Base-by-base conservation (phyloP, 2,888 invertebrate species). In the Acanthacorydalis orientalis region DNA sequence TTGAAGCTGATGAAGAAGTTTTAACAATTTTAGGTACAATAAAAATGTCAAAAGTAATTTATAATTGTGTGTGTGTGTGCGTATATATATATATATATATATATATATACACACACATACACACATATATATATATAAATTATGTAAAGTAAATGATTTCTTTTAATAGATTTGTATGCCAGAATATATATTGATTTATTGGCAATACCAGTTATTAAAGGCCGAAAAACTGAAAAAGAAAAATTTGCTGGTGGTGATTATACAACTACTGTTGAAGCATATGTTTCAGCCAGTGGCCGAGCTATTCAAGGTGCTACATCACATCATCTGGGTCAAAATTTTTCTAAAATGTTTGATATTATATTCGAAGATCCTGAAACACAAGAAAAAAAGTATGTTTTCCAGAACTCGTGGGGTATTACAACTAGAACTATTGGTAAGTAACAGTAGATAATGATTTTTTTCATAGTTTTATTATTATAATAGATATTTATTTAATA, bases 281-380 rank as follows among this genome's bases (percentile, higher is more conserved):
- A 85, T 62, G 78, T 99, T 37, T 81, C 91, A 0, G 90, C 91
- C 4, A 93, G 88, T 57, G 97, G 97, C 0, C 73, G 96, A 40
- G 96, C 83, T 1, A 90, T 97, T 57, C 95, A 83, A 74, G 97
- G 95, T 4, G 98, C 85, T 1, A 99, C 98, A 0, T 97, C 97
- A 47, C 98, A 99, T 68, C 93, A 96, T 67, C 69, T 99, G 48
- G 98, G 98, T 0, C 97, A 98, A 68, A 99, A 98, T 70, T 99
- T 99, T 69, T 92, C 96, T 0, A 93, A 91, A 69, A 99, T 99
- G 95, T 98, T 98, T 68, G 93, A 97, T 56, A 92, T 99, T 49
- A 77, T 85, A 9, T 92, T 80, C 60, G 96, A 97, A 64, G 88
- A 96, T 62, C 92, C 92, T 0, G 86, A 87, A 57, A 88, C 88